phyloP scores from a whole-genome alignment of 1,140 invertebrate species.

The Teleopsis dalmanni region DNA sequence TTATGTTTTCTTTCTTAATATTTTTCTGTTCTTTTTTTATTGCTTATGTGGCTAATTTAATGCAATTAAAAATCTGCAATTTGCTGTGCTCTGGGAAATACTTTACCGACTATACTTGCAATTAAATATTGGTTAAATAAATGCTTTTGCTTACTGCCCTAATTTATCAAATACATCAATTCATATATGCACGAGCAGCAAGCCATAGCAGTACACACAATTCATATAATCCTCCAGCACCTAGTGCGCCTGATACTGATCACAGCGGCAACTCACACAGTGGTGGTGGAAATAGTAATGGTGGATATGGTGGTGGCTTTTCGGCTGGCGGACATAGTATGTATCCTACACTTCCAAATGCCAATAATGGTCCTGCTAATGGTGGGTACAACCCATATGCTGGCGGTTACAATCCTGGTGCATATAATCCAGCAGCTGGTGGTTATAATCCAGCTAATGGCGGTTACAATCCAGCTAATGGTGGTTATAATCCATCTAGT shows the following conservation, averaged over 20 bases:
- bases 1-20: neutral
- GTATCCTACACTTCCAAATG: constrained; percentile 33
- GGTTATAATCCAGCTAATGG: constrained; percentile 27
- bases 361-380: constrained; percentile 8
- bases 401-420: constrained; percentile 22
- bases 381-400: constrained; percentile 12
- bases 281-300: constrained; percentile 18
- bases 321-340: constrained; percentile 40
- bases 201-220: constrained; percentile 30
- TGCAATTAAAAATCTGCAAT: constrained; percentile 1
- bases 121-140: neutral
- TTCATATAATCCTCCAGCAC: constrained; percentile 30
- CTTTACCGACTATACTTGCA: neutral
- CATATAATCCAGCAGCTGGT: constrained; percentile 24
- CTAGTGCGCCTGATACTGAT: constrained; percentile 8
- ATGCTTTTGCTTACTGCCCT: neutral
- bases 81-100: neutral
- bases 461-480: constrained; percentile 19
- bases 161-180: neutral
- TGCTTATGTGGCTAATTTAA: constrained; percentile 3
- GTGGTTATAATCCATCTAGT: constrained; percentile 1
- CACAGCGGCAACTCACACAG: constrained; percentile 10
- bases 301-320: constrained; percentile 38
- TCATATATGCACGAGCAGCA: constrained; percentile 9
- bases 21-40: constrained; percentile 1